These are phyloP conservation scores for Galerucella nymphaeae DNA, from an alignment of 2,888 invertebrate genomes.

Conservation along the genomic window DNA sequence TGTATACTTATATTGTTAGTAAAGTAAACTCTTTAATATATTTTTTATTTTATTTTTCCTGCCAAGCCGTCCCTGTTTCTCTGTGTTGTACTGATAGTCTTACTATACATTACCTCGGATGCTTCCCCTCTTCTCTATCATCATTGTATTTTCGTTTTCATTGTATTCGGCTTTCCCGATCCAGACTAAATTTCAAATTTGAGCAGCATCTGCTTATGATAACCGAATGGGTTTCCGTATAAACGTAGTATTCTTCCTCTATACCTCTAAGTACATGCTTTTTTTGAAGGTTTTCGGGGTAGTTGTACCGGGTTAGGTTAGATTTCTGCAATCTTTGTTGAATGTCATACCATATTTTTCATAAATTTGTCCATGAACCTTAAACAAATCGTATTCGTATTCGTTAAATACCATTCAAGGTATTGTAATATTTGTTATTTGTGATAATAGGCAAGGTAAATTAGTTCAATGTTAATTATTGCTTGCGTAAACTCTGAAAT, in stretches of 20 bases:
- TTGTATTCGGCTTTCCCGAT: conserved; percentile 21
- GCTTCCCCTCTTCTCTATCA: not conserved
- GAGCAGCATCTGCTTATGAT: conserved; percentile 23
- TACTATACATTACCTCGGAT: not conserved
- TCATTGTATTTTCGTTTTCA: conserved; percentile 14
- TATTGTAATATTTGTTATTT: not conserved
- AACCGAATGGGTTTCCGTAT: conserved; percentile 9
- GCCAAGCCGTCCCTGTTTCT: not conserved
- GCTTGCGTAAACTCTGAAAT: not conserved
- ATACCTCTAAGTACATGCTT: no score
- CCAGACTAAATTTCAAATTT: conserved; percentile 25
- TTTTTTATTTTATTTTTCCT: not conserved
- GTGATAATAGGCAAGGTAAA: conserved; percentile 7
- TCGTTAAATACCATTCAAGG: not conserved
- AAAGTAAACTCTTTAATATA: no score
- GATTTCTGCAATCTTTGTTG: no score
- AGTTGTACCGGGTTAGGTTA: no score
- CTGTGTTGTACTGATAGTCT: not conserved
- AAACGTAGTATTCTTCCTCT: not conserved
- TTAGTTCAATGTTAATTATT: not conserved
- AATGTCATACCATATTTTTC: no score
- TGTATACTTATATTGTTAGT: no score
- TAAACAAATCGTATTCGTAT: no score
- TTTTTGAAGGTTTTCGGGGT: no score
- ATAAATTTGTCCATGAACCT: not conserved